Percentiles rank a stretch among this genome's conserved stretches.
Conservation (phyloP, 2,113 vertebrate genomes). For the Tyto alba region DNA sequence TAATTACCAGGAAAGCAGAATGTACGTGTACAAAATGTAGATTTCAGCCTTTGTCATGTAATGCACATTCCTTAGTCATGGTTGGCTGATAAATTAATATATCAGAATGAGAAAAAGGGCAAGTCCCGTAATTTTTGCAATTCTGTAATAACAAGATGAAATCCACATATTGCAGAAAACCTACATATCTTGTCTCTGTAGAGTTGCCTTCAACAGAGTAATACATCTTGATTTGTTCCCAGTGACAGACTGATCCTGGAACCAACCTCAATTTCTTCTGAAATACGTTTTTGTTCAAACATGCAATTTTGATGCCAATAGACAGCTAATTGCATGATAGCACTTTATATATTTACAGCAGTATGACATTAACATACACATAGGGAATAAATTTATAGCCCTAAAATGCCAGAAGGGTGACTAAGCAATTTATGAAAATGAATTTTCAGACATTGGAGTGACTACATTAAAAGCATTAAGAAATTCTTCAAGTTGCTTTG, state of each 20-base stretch:
- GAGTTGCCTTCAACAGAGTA: not conserved
- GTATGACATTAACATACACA: not conserved
- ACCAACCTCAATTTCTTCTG: not conserved
- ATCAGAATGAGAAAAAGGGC: not conserved
- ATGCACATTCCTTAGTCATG: not conserved
- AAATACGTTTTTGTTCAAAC: not conserved
- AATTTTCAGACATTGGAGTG: not conserved
- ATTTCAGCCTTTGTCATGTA: not conserved
- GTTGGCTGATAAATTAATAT: not conserved
- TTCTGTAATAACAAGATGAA: not conserved
- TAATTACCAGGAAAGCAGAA: not conserved
- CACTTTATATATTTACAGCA: not conserved
- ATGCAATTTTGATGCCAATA: not conserved
- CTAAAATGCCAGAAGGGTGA: not conserved
- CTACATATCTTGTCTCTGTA: not conserved
- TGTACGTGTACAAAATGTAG: not conserved
- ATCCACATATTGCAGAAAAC: not conserved
- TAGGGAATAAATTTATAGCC: not conserved
- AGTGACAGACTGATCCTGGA: not conserved
- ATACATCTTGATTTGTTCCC: not conserved
- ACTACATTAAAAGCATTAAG: not conserved
- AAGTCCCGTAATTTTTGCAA: not conserved
- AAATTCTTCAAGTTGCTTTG: not conserved
- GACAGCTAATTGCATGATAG: not conserved
- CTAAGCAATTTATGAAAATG: not conserved